Evolutionary conservation across 2,797 vertebrate genomes (phyloP).

Genomic region (Orientallactaga sibirica): DNA sequence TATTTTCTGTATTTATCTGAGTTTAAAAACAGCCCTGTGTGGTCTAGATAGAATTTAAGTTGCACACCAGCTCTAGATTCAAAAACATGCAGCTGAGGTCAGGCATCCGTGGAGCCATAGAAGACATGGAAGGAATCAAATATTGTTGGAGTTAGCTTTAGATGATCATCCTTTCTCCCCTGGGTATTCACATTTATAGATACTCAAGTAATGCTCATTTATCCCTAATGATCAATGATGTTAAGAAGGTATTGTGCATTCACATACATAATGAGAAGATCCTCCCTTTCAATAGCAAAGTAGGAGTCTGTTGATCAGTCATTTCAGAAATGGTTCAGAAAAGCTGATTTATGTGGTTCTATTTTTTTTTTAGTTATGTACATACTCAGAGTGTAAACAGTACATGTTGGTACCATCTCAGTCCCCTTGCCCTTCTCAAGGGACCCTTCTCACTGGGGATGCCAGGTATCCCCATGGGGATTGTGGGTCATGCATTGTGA

Average conservation of each 20-base stretch:
- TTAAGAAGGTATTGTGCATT: neutral
- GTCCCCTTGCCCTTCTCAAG: too few species aligned
- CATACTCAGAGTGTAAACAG: too few species aligned
- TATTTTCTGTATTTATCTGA: neutral
- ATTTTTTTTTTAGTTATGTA: neutral
- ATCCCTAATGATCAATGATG: neutral
- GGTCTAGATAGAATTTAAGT: neutral
- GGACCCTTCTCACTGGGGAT: too few species aligned
- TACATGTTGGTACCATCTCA: too few species aligned
- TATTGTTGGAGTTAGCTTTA: neutral
- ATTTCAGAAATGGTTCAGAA: neutral
- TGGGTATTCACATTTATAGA: neutral
- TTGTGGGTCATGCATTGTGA: too few species aligned
- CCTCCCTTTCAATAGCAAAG: neutral
- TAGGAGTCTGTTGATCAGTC: neutral
- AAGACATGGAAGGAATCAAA: neutral
- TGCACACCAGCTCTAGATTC: neutral
- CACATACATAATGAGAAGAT: neutral
- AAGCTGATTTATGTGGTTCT: neutral
- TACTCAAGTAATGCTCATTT: neutral
- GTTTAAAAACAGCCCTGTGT: neutral
- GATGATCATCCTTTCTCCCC: neutral
- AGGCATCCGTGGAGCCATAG: neutral
- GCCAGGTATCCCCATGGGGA: too few species aligned
- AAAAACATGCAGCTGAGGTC: neutral